Evolutionary conservation across 1,140 invertebrate genomes (phyloP), one percentile per base, ranked within the genome.

Genomic region (Grapholita molesta): DNA sequence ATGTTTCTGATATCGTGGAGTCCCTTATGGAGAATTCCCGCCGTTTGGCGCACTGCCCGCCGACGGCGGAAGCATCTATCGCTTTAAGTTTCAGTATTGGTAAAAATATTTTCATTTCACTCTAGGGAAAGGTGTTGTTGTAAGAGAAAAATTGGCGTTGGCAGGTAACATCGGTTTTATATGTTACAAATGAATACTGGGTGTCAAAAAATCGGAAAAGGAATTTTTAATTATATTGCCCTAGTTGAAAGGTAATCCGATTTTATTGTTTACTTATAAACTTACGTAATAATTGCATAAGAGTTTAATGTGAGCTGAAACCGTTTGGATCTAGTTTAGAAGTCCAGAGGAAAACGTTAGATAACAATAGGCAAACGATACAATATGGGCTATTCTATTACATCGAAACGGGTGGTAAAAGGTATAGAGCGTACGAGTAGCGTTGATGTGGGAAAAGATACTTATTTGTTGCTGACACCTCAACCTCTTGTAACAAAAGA

Each of bases 11-110:
- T 61, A 61, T 61, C 28, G 25, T 12, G 7, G 28, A 30, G 25
- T 25, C 25, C 28, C 55, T 61, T 61, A 61, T 61, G 25, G 55
- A 28, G 24, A 30, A 61, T 61, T 61, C 55, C 55, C n/a, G 28
- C 55, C 24, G 55, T 28, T 61, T 61, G 55, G 55, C 55, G 7
- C 55, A 25, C 25, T 61, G 55, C 55, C 55, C 55, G 55, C 18
- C 55, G 12, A 18, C 55, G 55, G 55, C 55, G 55, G 55, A 61
- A 61, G 55, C 28, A 15, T 28, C 55, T 30, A 32, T 61, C 55
- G 55, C 25, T 61, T 61, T 61, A 28, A 61, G 55, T 61, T 30
- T 61, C 25, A 28, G 24, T 61, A 61, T 61, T 61, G 55, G 55
- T 61, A 30, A 61, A 61, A 30, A 61, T 32, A 25, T 61, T 30